phyloP scores from a whole-genome alignment of 2,888 invertebrate genomes.

The Meiosimyza decipiens region DNA sequence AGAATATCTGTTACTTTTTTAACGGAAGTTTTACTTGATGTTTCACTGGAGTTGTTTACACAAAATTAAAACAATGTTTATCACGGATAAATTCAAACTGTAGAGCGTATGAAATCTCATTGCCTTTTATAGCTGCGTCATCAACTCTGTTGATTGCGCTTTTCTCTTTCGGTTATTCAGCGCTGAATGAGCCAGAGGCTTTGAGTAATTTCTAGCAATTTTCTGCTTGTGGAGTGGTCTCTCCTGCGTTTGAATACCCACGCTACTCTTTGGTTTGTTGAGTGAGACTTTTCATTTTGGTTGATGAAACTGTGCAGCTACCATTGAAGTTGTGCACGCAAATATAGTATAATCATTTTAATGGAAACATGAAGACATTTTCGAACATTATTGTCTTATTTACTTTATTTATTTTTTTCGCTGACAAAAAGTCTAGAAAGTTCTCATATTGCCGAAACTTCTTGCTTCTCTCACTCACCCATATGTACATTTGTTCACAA shows the following conservation, averaged over 20 bases:
- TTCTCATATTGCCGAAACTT: too few species aligned
- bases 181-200: not conserved
- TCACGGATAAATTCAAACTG: slow-evolving; percentile 36
- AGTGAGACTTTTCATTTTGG: too few species aligned
- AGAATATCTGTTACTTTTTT: not conserved
- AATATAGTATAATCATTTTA: too few species aligned
- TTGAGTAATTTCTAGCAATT: slow-evolving; percentile 16
- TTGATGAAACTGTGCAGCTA: too few species aligned
- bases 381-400: too few species aligned
- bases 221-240: not conserved
- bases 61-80: not conserved
- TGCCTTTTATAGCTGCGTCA: slow-evolving; percentile 41
- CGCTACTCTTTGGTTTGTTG: not conserved
- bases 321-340: too few species aligned
- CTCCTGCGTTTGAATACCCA: not conserved
- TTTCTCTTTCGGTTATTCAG: not conserved
- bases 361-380: too few species aligned
- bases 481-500: too few species aligned
- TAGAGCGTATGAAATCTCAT: slow-evolving; percentile 21
- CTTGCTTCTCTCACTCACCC: too few species aligned
- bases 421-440: too few species aligned
- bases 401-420: too few species aligned
- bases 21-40: slow-evolving; percentile 1
- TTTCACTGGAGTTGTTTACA: not conserved
- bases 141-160: not conserved